These are phyloP conservation scores for Chloroclysta siterata DNA, from an alignment of 2,888 invertebrate species.

Conservation along the genomic window DNA sequence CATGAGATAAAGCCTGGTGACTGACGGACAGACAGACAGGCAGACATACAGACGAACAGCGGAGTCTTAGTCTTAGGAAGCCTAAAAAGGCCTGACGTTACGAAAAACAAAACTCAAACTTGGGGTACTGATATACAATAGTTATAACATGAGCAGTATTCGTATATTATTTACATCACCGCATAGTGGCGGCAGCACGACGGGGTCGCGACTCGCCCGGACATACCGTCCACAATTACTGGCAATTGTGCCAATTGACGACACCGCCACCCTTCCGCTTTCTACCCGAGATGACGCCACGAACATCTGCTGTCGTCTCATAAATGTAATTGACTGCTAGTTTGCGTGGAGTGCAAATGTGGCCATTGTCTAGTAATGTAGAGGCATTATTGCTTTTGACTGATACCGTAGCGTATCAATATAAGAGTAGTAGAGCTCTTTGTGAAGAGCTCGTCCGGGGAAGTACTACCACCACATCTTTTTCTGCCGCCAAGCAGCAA, in stretches of 20 bases:
- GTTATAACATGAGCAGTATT: too few species aligned
- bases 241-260: constrained; percentile 84
- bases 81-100: too few species aligned
- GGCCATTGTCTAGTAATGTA: constrained; percentile 20
- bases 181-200: constrained; percentile 26
- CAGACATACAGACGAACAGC: too few species aligned
- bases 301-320: constrained; percentile 67
- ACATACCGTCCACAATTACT: constrained; percentile 83
- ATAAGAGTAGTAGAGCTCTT: too few species aligned
- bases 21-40: too few species aligned
- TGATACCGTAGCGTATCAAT: not conserved
- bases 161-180: constrained; percentile 3
- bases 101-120: too few species aligned
- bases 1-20: too few species aligned
- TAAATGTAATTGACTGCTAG: constrained; percentile 44
- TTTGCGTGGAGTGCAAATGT: constrained; percentile 35
- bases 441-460: too few species aligned
- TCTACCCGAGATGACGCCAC: constrained; percentile 61
- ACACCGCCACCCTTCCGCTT: constrained; percentile 82
- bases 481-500: too few species aligned
- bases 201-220: constrained; percentile 64
- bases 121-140: too few species aligned
- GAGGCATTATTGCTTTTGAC: not conserved
- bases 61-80: too few species aligned
- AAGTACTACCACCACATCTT: too few species aligned